phyloP scores from a whole-genome alignment of 2,113 vertebrate species.

The Notothenia coriiceps region DNA sequence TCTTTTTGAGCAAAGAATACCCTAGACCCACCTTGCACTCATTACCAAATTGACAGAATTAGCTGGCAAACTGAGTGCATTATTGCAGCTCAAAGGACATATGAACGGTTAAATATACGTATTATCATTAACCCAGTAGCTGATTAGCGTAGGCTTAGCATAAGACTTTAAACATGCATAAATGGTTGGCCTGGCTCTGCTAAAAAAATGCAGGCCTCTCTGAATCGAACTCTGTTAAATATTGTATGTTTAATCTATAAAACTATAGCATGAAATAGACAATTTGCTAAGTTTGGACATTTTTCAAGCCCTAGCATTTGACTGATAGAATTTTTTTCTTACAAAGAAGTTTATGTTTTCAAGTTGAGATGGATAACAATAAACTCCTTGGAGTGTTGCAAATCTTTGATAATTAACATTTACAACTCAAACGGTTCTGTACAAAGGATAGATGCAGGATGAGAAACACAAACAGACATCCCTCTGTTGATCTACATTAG shows the following conservation, averaged over 20 bases:
- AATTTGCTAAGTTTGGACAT: too few relatives aligned
- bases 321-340: too few relatives aligned
- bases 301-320: too few relatives aligned
- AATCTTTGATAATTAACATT: too few relatives aligned
- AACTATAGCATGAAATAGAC: neutral
- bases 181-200: neutral
- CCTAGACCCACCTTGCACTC: neutral
- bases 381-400: too few relatives aligned
- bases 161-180: neutral
- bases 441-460: neutral
- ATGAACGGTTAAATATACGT: neutral
- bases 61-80: neutral
- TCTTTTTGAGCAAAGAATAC: neutral
- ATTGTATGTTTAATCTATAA: neutral
- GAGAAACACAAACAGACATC: conserved; percentile 6
- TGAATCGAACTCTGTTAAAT: neutral
- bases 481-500: conserved; percentile 5
- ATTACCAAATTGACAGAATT: neutral
- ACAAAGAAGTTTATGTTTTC: too few relatives aligned
- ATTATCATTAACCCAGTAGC: neutral
- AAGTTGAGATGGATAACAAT: too few relatives aligned
- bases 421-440: neutral
- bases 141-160: neutral
- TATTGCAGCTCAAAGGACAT: neutral
- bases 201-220: neutral